A percentile compares a stretch with the other conserved stretches of the same genome.
Conservation (phyloP, 1,140 invertebrate genomes). For the Drosophila santomea region DNA sequence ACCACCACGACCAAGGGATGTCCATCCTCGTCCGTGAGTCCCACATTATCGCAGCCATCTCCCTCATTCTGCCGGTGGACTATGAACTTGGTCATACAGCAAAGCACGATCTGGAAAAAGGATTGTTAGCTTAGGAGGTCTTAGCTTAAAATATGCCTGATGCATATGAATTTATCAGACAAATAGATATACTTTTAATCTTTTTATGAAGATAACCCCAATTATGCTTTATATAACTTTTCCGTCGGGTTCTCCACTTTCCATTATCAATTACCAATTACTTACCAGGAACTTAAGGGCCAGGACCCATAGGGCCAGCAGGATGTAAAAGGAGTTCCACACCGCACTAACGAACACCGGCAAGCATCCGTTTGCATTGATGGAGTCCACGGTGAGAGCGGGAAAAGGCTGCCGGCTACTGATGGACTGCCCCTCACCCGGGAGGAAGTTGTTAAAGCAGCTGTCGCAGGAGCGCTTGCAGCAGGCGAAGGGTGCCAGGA, state of each 20-base stretch:
- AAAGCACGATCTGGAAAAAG: constrained; percentile 55
- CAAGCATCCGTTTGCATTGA: constrained; percentile 66
- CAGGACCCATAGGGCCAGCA: constrained; percentile 44
- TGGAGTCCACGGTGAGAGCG: constrained; percentile 52
- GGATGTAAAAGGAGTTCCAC: constrained; percentile 57
- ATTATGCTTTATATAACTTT: too few relatives aligned
- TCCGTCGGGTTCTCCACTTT: too few relatives aligned
- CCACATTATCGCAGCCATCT: constrained; percentile 50
- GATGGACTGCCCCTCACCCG: constrained; percentile 2
- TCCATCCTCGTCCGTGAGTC: constrained; percentile 64
- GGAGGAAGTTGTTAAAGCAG: constrained; percentile 35
- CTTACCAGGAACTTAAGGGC: constrained; percentile 70
- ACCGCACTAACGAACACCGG: constrained; percentile 36
- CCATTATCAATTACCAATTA: background rate
- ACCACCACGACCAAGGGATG: constrained; percentile 69
- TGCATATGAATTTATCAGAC: too few relatives aligned
- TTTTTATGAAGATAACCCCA: too few relatives aligned
- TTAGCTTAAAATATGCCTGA: too few relatives aligned
- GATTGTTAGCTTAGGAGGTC: background rate
- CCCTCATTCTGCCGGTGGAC: constrained; percentile 55
- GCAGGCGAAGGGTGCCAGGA: constrained; percentile 73
- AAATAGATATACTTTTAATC: too few relatives aligned
- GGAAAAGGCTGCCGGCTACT: constrained; percentile 20
- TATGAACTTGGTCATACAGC: constrained; percentile 70
- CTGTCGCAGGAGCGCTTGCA: constrained; percentile 41